These are phyloP conservation scores for Tetheella fluctuosa DNA, from an alignment of 2,888 invertebrate genomes.

Conservation along the genomic window DNA sequence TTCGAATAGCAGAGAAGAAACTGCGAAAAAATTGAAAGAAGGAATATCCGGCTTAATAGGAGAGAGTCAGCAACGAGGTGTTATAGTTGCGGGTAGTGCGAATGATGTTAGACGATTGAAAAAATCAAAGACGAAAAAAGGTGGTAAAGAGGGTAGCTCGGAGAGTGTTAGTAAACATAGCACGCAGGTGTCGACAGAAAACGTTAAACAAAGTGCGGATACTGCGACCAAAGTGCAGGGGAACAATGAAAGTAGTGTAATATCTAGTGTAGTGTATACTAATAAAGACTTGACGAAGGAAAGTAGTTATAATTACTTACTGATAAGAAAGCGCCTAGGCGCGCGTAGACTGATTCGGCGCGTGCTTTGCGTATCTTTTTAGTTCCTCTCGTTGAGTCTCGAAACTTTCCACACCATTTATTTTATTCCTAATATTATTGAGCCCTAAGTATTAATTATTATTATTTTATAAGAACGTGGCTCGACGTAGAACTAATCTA, in stretches of 20 bases:
- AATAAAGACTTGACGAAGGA: slow-evolving; percentile 63
- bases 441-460: slow-evolving; percentile 5
- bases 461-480: slow-evolving; percentile 43
- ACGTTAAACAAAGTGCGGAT: slow-evolving; percentile 47
- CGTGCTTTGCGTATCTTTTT: slow-evolving; percentile 64
- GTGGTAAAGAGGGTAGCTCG: slow-evolving; percentile 58
- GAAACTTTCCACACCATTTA: slow-evolving; percentile 38
- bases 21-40: slow-evolving; percentile 51
- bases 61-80: slow-evolving; percentile 36
- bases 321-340: slow-evolving; percentile 60
- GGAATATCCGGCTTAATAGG: slow-evolving; percentile 34
- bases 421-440: neutral
- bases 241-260: slow-evolving; percentile 65
- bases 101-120: slow-evolving; percentile 53
- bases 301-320: slow-evolving; percentile 52
- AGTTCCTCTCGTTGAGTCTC: slow-evolving; percentile 73
- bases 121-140: slow-evolving; percentile 61
- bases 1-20: slow-evolving; percentile 47
- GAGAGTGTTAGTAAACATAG: slow-evolving; percentile 62
- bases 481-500: slow-evolving; percentile 80
- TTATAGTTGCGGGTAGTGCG: slow-evolving; percentile 43
- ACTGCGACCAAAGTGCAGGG: slow-evolving; percentile 31
- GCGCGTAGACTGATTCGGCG: slow-evolving; percentile 61
- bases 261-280: slow-evolving; percentile 77
- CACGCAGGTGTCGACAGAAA: slow-evolving; percentile 38